These are phyloP conservation scores for Carterocephalus palaemon DNA, from an alignment of 2,888 invertebrate species.

Conservation along the genomic window DNA sequence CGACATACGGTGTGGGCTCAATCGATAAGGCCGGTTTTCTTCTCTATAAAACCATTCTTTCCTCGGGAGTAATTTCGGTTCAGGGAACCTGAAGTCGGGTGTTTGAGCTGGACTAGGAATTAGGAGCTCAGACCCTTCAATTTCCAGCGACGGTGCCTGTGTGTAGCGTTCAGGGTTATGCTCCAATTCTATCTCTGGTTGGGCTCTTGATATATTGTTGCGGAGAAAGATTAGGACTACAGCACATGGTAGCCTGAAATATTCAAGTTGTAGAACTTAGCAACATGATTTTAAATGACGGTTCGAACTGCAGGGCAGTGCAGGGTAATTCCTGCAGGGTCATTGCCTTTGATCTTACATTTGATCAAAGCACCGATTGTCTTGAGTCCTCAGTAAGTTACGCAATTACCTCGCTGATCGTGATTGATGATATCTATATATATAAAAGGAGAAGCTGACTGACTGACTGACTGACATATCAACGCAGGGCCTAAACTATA, in stretches of 20 bases:
- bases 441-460: too few relatives aligned
- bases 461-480: too few relatives aligned
- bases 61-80: slow-evolving; percentile 17
- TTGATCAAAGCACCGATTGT: too few relatives aligned
- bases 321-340: too few relatives aligned
- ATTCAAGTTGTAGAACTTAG: not conserved
- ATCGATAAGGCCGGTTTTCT: slow-evolving; percentile 29
- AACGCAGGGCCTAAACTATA: too few relatives aligned
- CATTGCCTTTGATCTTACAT: too few relatives aligned
- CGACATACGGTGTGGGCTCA: slow-evolving; percentile 26
- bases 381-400: too few relatives aligned
- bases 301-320: too few relatives aligned
- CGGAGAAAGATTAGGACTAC: not conserved
- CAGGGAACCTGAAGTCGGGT: slow-evolving; percentile 30
- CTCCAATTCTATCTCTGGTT: slow-evolving; percentile 3
- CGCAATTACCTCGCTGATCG: too few relatives aligned
- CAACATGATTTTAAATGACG: too few relatives aligned
- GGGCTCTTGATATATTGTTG: not conserved
- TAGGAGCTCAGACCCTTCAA: slow-evolving; percentile 11
- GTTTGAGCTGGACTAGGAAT: slow-evolving; percentile 8
- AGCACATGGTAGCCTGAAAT: not conserved
- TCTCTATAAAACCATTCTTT: slow-evolving; percentile 8
- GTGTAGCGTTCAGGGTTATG: slow-evolving; percentile 23
- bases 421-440: too few relatives aligned
- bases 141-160: slow-evolving; percentile 1